Conservation (phyloP, 2,113 vertebrate species). For the Pitta sordida region DNA sequence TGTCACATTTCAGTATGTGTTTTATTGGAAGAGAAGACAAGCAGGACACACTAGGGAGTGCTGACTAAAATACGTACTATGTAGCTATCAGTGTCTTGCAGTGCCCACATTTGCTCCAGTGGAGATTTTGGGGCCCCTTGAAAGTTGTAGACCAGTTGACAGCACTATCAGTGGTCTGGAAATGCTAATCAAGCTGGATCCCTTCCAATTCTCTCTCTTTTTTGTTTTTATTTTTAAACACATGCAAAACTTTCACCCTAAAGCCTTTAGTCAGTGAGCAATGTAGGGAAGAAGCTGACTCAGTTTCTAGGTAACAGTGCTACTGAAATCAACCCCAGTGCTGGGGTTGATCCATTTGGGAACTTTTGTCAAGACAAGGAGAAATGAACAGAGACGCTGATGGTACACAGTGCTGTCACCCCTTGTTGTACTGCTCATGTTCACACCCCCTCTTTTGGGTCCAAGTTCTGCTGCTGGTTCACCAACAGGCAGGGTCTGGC, state of each 20-base stretch:
- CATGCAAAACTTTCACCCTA: neutral
- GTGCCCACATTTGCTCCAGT: accelerated
- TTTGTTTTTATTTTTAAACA: neutral
- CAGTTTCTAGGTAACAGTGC: neutral
- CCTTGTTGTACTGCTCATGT: neutral
- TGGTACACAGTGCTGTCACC: neutral
- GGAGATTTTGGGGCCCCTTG: neutral
- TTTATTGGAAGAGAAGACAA: neutral
- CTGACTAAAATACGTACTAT: neutral
- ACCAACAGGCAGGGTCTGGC: neutral
- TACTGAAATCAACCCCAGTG: neutral
- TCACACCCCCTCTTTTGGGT: neutral
- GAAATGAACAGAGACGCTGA: neutral
- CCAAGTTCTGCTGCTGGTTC: neutral
- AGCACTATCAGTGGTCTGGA: neutral
- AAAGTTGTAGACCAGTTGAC: neutral
- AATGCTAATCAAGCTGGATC: neutral
- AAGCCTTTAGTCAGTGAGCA: neutral
- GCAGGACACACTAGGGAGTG: neutral
- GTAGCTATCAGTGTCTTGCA: neutral
- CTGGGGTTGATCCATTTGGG: neutral
- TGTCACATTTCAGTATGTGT: neutral
- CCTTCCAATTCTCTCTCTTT: neutral
- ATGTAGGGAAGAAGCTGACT: neutral
- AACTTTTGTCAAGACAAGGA: neutral